Conservation (phyloP, 2,797 vertebrate genomes). For the Cygnus olor region DNA sequence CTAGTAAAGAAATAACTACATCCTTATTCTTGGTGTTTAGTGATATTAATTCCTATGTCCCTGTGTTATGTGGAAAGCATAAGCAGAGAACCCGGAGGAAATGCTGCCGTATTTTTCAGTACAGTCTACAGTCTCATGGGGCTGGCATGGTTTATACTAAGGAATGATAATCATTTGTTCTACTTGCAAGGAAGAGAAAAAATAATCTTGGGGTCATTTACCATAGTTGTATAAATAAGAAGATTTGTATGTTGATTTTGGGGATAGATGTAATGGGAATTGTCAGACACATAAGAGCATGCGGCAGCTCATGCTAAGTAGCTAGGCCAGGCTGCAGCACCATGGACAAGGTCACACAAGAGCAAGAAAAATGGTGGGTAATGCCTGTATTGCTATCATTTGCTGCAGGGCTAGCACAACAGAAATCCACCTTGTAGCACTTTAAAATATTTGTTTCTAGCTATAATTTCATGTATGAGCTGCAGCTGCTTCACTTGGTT, state of each 20-base stretch:
- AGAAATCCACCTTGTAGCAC: not conserved
- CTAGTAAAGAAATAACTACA: not conserved
- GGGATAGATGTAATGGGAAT: not conserved
- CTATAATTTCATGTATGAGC: not conserved
- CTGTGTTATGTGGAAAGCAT: not conserved
- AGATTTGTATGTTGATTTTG: not conserved
- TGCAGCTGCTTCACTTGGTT: constrained; percentile 9
- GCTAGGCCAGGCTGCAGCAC: not conserved
- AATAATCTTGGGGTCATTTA: not conserved
- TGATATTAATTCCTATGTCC: not conserved
- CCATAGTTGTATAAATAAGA: not conserved
- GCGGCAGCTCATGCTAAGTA: not conserved
- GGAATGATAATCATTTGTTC: not conserved
- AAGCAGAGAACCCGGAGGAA: not conserved
- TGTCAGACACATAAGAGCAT: not conserved
- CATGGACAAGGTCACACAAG: not conserved
- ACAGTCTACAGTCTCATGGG: not conserved
- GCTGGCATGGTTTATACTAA: not conserved
- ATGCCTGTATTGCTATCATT: not conserved
- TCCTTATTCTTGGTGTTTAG: not conserved
- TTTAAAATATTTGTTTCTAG: not conserved
- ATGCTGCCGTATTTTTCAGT: not conserved
- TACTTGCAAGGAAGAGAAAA: not conserved
- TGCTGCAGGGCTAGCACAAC: not conserved
- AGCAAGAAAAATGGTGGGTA: not conserved